phyloP scores from a whole-genome alignment of 2,113 vertebrate genomes.

The Smithornis capensis region DNA sequence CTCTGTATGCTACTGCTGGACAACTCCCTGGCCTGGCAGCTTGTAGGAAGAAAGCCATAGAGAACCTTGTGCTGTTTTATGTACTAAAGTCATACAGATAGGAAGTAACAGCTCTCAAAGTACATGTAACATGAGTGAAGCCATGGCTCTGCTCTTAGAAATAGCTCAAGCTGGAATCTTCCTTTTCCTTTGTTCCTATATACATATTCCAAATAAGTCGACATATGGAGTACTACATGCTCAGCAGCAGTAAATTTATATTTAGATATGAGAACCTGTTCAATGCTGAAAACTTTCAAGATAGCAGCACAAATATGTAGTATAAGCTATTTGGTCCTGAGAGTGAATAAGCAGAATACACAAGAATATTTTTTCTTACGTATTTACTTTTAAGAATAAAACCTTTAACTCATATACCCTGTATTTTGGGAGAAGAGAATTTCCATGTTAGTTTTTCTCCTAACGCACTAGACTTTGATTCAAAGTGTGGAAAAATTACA shows the following conservation, averaged over 20 bases:
- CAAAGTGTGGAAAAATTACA: not conserved
- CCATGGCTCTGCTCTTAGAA: not conserved
- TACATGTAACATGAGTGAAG: not conserved
- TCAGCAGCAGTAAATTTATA: not conserved
- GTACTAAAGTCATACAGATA: not conserved
- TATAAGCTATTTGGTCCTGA: constrained; percentile 24
- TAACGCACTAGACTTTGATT: not conserved
- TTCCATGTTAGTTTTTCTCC: not conserved
- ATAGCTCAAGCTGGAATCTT: not conserved
- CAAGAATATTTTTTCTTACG: not conserved
- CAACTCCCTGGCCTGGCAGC: not conserved
- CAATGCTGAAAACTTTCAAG: not conserved
- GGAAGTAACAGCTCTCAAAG: not conserved
- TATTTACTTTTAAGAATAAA: constrained; percentile 20
- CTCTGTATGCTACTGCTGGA: not conserved
- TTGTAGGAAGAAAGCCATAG: not conserved
- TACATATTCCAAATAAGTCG: not conserved
- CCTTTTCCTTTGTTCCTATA: not conserved
- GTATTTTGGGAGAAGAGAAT: not conserved
- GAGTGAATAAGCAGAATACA: constrained; percentile 14
- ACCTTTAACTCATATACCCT: not conserved
- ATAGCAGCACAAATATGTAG: not conserved
- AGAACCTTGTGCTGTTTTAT: not conserved
- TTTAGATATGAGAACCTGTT: not conserved
- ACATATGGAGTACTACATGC: not conserved